Percentiles rank a stretch among this genome's conserved stretches.
phyloP scores from a whole-genome alignment of 30 jellyfish, hydroid and myxozoan species.

The Cassiopea andromeda region DNA sequence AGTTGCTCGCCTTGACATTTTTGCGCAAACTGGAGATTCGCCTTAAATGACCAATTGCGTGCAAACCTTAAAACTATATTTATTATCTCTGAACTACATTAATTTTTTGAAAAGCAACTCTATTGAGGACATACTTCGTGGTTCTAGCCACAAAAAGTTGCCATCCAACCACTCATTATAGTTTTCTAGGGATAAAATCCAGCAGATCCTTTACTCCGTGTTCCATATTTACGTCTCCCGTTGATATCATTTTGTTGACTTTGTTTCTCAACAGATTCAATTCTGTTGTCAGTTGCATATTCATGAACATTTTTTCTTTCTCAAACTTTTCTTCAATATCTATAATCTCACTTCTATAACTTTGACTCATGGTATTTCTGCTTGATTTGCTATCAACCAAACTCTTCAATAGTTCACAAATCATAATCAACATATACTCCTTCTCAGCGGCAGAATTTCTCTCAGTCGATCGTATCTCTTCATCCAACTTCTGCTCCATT shows the following conservation, averaged over 20 bases:
- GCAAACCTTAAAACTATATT: too few relatives aligned
- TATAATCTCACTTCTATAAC: constrained; percentile 46
- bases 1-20: too few relatives aligned
- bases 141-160: too few relatives aligned
- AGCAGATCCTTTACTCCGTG: constrained; percentile 1
- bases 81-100: too few relatives aligned
- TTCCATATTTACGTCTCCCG: background rate
- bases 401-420: constrained; percentile 73
- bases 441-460: constrained; percentile 63
- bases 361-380: constrained; percentile 46
- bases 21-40: too few relatives aligned
- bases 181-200: constrained; percentile 61
- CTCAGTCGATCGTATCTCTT: constrained; percentile 35
- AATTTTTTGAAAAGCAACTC: too few relatives aligned
- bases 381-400: constrained; percentile 60
- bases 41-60: too few relatives aligned
- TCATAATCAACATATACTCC: constrained; percentile 66
- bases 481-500: constrained; percentile 51
- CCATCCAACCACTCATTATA: background rate
- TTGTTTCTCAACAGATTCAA: constrained; percentile 40
- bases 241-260: constrained; percentile 35
- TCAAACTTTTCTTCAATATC: constrained; percentile 65
- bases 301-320: constrained; percentile 42
- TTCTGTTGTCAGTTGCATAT: constrained; percentile 47
- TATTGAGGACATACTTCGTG: too few relatives aligned